Percentiles rank a stretch among this genome's conserved stretches.
These are phyloP conservation scores for Heliconius eleuchia DNA, from an alignment of 1,140 invertebrate genomes.

Conservation along the genomic window DNA sequence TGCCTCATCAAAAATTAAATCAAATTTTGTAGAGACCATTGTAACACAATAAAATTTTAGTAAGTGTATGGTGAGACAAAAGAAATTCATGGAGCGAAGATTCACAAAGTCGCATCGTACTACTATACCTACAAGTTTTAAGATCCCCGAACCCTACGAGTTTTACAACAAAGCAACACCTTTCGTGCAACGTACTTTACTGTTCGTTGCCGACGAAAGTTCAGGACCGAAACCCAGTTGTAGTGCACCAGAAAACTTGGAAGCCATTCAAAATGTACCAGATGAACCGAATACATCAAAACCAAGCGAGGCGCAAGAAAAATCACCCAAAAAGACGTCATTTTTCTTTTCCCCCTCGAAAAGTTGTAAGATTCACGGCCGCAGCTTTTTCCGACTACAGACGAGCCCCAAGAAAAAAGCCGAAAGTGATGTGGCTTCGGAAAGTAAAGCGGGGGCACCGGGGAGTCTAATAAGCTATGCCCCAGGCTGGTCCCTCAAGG, in stretches of 20 bases:
- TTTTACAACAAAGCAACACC: slow-evolving; percentile 80
- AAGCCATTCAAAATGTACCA: slow-evolving; percentile 50
- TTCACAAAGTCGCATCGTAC: slow-evolving; percentile 74
- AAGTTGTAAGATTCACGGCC: slow-evolving; percentile 75
- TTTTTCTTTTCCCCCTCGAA: slow-evolving; percentile 79
- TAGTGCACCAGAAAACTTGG: slow-evolving; percentile 37
- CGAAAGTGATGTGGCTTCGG: slow-evolving; percentile 52
- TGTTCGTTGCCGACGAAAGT: slow-evolving; percentile 75
- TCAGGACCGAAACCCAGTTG: slow-evolving; percentile 63
- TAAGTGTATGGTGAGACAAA: slow-evolving; percentile 67
- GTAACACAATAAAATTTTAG: neutral
- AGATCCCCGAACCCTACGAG: slow-evolving; percentile 74
- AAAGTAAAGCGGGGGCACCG: slow-evolving; percentile 43
- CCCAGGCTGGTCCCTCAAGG: slow-evolving; percentile 80
- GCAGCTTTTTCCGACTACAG: slow-evolving; percentile 76
- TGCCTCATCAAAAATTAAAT: neutral
- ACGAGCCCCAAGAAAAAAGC: slow-evolving; percentile 76
- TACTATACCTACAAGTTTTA: slow-evolving; percentile 73
- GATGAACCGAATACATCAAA: slow-evolving; percentile 64
- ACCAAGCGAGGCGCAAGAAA: slow-evolving; percentile 68
- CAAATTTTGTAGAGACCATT: neutral
- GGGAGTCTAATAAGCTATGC: slow-evolving; percentile 78
- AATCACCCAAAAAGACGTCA: slow-evolving; percentile 76
- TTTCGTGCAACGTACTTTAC: slow-evolving; percentile 76
- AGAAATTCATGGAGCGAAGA: slow-evolving; percentile 80